Evolutionary conservation across 2,888 invertebrate genomes (phyloP), one percentile per base, ranked within the genome.

Genomic region (Epistrophe eligans): DNA sequence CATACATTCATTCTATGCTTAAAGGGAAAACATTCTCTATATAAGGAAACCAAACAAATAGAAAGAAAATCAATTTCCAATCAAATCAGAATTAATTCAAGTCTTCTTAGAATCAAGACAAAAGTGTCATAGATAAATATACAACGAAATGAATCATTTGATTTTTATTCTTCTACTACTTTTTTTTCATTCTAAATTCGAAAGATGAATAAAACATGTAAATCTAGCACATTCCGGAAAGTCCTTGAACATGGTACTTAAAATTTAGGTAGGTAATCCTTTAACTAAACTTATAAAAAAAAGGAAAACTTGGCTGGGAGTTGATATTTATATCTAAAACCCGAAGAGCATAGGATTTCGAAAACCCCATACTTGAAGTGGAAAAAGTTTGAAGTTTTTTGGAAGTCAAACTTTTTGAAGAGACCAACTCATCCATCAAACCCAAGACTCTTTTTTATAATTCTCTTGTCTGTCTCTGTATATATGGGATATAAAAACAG

Each of bases 301-400:
- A 15, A 24, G 24, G 5, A 52, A 66, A n/a, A 60, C 32, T 52
- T 32, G 17, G 13, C 4, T 58, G n/a, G 17, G 19, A 74, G 73
- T 43, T 67, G 40, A 52, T 66, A 66, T 66, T 58, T 74, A 40
- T 50, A 52, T 74, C 58, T 43, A 55, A 81, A 76, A 35, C 52
- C 70, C 50, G 5, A 62, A 38, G 17, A 38, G 38, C 10, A 50
- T 43, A 40, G 40, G 52, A 43, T 60, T 40, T 60, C 35, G 50
- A 17, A 50, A 71, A 58, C 35, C 76, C 66, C 24, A 24, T 32
- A 66, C 0, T 11, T 6, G 32, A 58, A 57, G 35, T 43, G 32
- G 62, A 72, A 79, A 70, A 77, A 80, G 64, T 77, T 81, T 70
- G 55, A 81, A 72, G 66, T 62, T 67, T 73, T 70, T 48, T 48